Conservation (phyloP, 2,888 invertebrate genomes). For the Epinotia nisella region DNA sequence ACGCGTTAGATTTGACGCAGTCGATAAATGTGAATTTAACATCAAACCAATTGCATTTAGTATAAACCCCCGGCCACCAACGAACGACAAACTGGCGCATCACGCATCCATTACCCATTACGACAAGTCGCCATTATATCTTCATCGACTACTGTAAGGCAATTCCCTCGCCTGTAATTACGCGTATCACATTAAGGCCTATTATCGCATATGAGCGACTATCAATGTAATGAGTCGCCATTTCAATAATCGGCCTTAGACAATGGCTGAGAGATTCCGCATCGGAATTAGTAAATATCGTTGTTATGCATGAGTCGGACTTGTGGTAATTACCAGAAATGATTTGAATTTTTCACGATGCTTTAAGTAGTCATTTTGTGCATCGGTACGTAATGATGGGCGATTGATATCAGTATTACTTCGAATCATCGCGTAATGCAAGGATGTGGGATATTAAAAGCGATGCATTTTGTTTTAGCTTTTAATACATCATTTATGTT, state of each 20-base stretch:
- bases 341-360: slow-evolving; percentile 17
- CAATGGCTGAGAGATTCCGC: slow-evolving; percentile 56
- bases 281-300: slow-evolving; percentile 63
- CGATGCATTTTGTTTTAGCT: not conserved
- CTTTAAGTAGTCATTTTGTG: slow-evolving; percentile 21
- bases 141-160: slow-evolving; percentile 70
- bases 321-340: slow-evolving; percentile 28
- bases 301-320: slow-evolving; percentile 54
- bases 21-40: not conserved
- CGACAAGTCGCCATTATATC: slow-evolving; percentile 70
- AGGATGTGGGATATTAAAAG: not conserved
- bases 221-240: slow-evolving; percentile 74
- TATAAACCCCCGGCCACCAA: slow-evolving; percentile 44
- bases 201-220: slow-evolving; percentile 71
- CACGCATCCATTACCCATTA: slow-evolving; percentile 68
- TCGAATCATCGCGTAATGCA: slow-evolving; percentile 2
- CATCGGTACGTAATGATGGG: slow-evolving; percentile 18
- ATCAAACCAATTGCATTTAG: not conserved
- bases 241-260: slow-evolving; percentile 74
- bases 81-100: slow-evolving; percentile 61
- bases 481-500: not conserved
- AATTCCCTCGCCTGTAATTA: slow-evolving; percentile 73
- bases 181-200: slow-evolving; percentile 66
- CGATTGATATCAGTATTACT: slow-evolving; percentile 32
- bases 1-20: not conserved